Percentiles rank a stretch among this genome's conserved stretches.
phyloP scores from a whole-genome alignment of 1,140 invertebrate species.

The Zophobas morio region DNA sequence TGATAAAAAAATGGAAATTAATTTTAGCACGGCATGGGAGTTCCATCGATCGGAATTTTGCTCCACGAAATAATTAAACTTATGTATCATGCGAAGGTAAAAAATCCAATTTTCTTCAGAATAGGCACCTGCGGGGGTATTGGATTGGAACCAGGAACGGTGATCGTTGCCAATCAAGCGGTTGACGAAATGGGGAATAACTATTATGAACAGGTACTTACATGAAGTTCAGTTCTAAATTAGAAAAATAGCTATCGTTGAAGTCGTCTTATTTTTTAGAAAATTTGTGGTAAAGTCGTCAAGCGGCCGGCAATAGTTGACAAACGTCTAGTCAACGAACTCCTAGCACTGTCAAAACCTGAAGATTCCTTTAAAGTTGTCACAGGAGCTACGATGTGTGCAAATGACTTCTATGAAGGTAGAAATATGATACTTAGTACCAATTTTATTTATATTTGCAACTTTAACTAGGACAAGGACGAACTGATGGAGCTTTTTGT shows the following conservation, averaged over 20 bases:
- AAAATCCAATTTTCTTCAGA: constrained; percentile 83
- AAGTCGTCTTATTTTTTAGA: constrained; percentile 66
- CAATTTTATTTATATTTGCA: too few relatives aligned
- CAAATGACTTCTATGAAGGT: constrained; percentile 98
- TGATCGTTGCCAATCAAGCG: constrained; percentile 81
- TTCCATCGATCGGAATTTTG: constrained; percentile 84
- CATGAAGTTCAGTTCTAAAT: too few relatives aligned
- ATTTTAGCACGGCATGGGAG: constrained; percentile 87
- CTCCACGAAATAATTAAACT: constrained; percentile 89
- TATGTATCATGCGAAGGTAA: constrained; percentile 80
- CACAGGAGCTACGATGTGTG: constrained; percentile 93
- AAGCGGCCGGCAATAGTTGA: constrained; percentile 88
- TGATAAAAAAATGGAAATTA: too few relatives aligned
- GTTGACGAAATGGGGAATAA: constrained; percentile 78
- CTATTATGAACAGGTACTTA: constrained; percentile 76
- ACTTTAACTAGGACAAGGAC: constrained; percentile 89
- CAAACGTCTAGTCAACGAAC: constrained; percentile 81
- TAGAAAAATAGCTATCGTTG: too few relatives aligned
- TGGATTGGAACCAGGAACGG: constrained; percentile 80
- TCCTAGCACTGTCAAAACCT: constrained; percentile 80
- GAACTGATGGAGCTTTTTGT: constrained; percentile 97
- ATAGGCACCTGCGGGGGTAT: constrained; percentile 89
- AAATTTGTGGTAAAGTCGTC: constrained; percentile 89
- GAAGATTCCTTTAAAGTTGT: constrained; percentile 90
- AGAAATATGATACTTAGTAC: too few relatives aligned